These are phyloP conservation scores for Drosophila mulleri DNA, from an alignment of 2,888 invertebrate species.

Conservation along the genomic window DNA sequence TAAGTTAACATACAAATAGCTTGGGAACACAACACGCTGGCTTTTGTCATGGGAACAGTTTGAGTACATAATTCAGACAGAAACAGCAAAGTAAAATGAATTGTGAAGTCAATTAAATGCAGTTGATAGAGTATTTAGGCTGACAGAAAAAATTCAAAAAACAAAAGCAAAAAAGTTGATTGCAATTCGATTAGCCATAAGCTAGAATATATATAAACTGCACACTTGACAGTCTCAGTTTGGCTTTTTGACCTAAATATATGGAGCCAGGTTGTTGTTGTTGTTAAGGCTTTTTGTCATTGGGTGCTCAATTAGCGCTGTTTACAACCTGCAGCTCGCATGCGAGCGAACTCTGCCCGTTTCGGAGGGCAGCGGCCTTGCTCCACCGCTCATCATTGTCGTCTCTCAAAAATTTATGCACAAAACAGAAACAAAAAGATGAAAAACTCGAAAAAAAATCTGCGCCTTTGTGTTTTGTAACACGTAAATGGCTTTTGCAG, in stretches of 20 bases:
- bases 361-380: conserved; percentile 58
- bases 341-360: conserved; percentile 42
- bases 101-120: conserved; percentile 4
- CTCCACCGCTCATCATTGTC: conserved; percentile 37
- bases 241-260: conserved; percentile 72
- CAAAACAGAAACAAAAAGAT: conserved; percentile 25
- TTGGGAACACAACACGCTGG: conserved; percentile 2
- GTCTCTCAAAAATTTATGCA: conserved; percentile 58
- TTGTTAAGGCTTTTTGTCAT: conserved; percentile 30
- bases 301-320: conserved; percentile 46
- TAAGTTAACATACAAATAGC: not conserved
- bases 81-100: not conserved
- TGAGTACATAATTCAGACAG: not conserved
- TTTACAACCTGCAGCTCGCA: conserved; percentile 25
- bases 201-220: conserved; percentile 67
- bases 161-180: conserved; percentile 42
- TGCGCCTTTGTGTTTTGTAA: conserved; percentile 59
- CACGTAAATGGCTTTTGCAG: conserved; percentile 52
- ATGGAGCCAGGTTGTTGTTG: conserved; percentile 9
- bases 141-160: conserved; percentile 1
- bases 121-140: conserved; percentile 7
- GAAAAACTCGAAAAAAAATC: conserved; percentile 26
- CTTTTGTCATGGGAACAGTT: not conserved
- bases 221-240: conserved; percentile 65
- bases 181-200: conserved; percentile 65